These are phyloP conservation scores for Drosophila fulvimacula DNA, from an alignment of 2,888 invertebrate genomes.

Conservation along the genomic window DNA sequence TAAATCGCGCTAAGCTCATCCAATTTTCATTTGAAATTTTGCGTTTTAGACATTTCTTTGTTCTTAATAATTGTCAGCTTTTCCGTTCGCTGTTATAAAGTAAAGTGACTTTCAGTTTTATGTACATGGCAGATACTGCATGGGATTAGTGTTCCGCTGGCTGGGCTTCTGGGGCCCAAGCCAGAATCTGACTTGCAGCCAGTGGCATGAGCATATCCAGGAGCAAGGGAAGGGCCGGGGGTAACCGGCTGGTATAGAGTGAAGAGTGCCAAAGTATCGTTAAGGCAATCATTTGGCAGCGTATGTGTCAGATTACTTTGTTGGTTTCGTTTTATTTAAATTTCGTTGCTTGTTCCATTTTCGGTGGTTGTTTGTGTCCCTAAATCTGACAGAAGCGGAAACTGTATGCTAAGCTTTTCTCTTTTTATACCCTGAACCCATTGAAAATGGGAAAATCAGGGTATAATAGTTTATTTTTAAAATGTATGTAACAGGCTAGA, in stretches of 20 bases:
- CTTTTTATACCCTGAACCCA: no score
- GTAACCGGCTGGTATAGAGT: conserved; percentile 1
- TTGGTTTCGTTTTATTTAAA: conserved; percentile 68
- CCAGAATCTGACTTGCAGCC: conserved; percentile 19
- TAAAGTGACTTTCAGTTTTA: conserved; percentile 68
- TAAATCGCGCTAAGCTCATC: conserved; percentile 13
- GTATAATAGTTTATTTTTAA: no score
- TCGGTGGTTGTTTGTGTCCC: conserved; percentile 50
- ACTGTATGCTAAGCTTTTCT: conserved; percentile 60
- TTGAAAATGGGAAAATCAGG: no score
- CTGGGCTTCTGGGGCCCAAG: conserved; percentile 11
- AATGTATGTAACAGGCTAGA: no score
- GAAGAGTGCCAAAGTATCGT: conserved; percentile 13
- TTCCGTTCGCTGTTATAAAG: conserved; percentile 58
- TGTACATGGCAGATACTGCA: conserved; percentile 46
- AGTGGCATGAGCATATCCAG: not conserved
- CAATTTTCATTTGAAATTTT: conserved; percentile 11
- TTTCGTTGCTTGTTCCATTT: conserved; percentile 39
- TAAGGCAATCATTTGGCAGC: conserved; percentile 74
- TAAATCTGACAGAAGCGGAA: conserved; percentile 74
- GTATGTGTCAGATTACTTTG: conserved; percentile 78
- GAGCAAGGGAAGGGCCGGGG: not conserved
- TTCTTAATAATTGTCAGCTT: conserved; percentile 48
- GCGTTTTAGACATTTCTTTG: conserved; percentile 10
- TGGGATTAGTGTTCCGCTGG: conserved; percentile 56